A percentile compares a stretch with the other conserved stretches of the same genome.
Conservation (phyloP, 2,797 vertebrate genomes). For the Stomatorhinus walkeri region DNA sequence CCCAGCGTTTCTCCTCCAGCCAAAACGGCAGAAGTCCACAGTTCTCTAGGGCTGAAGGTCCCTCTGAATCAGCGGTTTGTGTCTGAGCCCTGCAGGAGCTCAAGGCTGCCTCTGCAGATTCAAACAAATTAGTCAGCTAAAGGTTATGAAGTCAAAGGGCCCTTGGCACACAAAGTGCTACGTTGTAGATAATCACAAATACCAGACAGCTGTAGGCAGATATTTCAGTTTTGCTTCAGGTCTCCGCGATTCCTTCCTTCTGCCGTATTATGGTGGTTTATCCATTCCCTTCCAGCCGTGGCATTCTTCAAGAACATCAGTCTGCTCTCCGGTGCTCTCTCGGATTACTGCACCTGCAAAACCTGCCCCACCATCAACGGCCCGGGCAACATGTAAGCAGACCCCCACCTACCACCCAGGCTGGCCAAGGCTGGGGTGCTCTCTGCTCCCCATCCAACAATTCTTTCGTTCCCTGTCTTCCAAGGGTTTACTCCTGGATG, state of each 20-base stretch:
- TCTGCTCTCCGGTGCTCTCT: constrained; percentile 63
- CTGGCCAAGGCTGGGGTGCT: neutral
- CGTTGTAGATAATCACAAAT: neutral
- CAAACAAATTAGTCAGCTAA: constrained; percentile 1
- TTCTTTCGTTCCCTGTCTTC: neutral
- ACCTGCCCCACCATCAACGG: constrained; percentile 62
- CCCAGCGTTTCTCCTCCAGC: neutral
- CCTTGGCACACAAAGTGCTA: neutral
- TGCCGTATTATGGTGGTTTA: neutral
- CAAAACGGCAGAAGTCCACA: neutral
- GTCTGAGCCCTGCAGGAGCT: neutral
- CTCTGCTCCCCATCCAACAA: too few relatives aligned
- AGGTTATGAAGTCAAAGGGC: neutral
- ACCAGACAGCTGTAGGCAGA: neutral
- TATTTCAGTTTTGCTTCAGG: neutral
- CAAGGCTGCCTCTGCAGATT: neutral
- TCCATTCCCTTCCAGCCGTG: constrained; percentile 48
- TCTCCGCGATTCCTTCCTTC: neutral
- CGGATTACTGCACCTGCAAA: constrained; percentile 63
- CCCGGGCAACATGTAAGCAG: constrained; percentile 57
- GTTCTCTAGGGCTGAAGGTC: neutral
- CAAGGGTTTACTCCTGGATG: constrained; percentile 17
- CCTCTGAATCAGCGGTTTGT: neutral
- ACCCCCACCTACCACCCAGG: neutral
- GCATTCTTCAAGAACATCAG: constrained; percentile 70